Evolutionary conservation across 1,140 invertebrate genomes (phyloP), one percentile per base, ranked within the genome.

Genomic region (Hylaeus anthracinus): DNA sequence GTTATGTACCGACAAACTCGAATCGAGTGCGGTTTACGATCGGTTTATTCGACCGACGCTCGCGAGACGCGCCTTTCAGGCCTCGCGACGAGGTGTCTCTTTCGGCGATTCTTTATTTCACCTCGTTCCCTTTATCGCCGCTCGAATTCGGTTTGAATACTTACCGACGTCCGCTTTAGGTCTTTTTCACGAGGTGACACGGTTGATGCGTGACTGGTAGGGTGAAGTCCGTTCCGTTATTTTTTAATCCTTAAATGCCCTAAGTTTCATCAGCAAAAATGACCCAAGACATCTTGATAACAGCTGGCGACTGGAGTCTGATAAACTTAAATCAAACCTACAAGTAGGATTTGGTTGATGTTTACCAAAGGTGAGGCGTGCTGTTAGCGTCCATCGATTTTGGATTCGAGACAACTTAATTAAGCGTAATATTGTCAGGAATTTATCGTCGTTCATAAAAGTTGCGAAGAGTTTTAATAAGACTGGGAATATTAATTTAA

Each of bases 21-120:
- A 86, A 86, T 88, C 86, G 85, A 88, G 88, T 80, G 83, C 75
- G 82, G 85, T 89, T 89, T 89, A 88, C 88, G 88, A 89, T 86
- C 88, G 86, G 85, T 88, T 89, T 86, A 89, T 86, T 88, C 83
- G 77, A 75, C 53, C 41, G 64, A 61, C 60, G 41, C 58, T 81
- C 77, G 71, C 76, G 80, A 81, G 81, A 73, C 45, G 71, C 63
- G 60, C 66, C 45, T 55, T 78, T 64, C 12, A n/a, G 26, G 48
- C n/a, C 3, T 12, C 4, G 48, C 48, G 58, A 64, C 76, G 45
- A 78, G 14, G 56, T 65, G 69, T 65, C 9, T 72, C 26, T 75
- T 82, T 83, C 65, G 87, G 79, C 82, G 75, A 73, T 81, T 83
- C 83, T 85, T 85, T 60, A 72, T 56, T 72, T 48, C 41, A 6